These are phyloP conservation scores for Acyrthosiphon pisum DNA, from an alignment of 1,140 invertebrate species.

Conservation along the genomic window DNA sequence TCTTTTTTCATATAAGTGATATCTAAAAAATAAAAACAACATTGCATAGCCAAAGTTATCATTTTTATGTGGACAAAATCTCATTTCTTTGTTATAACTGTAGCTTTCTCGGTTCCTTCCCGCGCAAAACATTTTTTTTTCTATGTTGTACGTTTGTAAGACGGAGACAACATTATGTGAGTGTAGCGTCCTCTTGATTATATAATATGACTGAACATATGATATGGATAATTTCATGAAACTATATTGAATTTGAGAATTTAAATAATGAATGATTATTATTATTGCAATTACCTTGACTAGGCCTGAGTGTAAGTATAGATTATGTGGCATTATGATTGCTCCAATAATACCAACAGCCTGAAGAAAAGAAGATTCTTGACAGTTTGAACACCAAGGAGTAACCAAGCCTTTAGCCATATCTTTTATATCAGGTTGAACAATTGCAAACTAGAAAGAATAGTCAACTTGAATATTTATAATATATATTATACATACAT, in stretches of 20 bases:
- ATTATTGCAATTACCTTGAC: conserved; percentile 75
- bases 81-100: no score
- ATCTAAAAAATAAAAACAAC: no score
- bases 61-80: no score
- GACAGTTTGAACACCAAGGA: conserved; percentile 81
- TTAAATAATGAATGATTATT: background rate
- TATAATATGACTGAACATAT: background rate
- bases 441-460: conserved; percentile 73
- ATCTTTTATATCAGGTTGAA: conserved; percentile 74
- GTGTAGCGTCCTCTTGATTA: no score
- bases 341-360: conserved; percentile 91
- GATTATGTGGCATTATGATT: conserved; percentile 95
- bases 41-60: no score
- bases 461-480: background rate
- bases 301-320: conserved; percentile 91
- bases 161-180: no score
- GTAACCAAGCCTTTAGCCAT: conserved; percentile 83
- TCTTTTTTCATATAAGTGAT: no score
- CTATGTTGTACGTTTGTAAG: no score
- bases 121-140: no score
- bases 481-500: no score
- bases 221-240: background rate
- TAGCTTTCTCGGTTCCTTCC: no score
- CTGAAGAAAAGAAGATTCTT: conserved; percentile 74
- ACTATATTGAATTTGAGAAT: background rate